phyloP scores from a whole-genome alignment of 2,888 invertebrate species.

The Drepanosiphum platanoidis region DNA sequence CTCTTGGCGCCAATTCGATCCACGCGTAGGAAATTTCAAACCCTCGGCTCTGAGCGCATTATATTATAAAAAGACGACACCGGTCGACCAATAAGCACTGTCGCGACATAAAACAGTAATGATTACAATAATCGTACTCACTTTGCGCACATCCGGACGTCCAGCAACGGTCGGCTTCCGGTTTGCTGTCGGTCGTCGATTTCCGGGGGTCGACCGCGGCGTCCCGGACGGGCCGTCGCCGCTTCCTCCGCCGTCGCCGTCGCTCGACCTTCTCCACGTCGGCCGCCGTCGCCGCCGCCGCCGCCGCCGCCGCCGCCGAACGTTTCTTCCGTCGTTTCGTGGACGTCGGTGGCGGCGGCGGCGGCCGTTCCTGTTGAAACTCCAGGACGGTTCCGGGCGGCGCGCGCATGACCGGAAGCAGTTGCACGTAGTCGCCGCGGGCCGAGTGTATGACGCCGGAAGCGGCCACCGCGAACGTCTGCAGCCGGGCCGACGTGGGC shows the following conservation, averaged over 20 bases:
- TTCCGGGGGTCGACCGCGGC: background rate
- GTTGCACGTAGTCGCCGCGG: slow-evolving; percentile 64
- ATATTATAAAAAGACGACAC: too few species aligned
- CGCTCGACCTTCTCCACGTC: background rate
- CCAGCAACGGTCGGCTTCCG: background rate
- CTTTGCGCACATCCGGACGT: slow-evolving; percentile 37
- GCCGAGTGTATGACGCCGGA: slow-evolving; percentile 64
- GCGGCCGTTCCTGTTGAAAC: slow-evolving; percentile 39
- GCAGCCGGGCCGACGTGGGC: slow-evolving; percentile 65
- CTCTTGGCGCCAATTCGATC: too few species aligned
- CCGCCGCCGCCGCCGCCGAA: background rate
- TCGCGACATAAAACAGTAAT: too few species aligned
- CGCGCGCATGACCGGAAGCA: slow-evolving; percentile 64
- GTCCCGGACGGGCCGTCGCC: background rate
- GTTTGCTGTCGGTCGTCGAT: background rate
- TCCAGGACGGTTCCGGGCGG: slow-evolving; percentile 62
- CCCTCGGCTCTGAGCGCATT: too few species aligned
- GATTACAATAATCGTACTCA: background rate
- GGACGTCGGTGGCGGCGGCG: slow-evolving; percentile 9
- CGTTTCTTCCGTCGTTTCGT: slow-evolving; percentile 13
- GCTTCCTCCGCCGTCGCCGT: background rate
- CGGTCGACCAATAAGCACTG: too few species aligned
- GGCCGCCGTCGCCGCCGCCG: background rate
- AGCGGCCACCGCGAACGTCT: slow-evolving; percentile 65
- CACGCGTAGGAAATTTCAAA: too few species aligned